phyloP scores from a whole-genome alignment of 2,888 invertebrate species.

The Masnerella sp. region DNA sequence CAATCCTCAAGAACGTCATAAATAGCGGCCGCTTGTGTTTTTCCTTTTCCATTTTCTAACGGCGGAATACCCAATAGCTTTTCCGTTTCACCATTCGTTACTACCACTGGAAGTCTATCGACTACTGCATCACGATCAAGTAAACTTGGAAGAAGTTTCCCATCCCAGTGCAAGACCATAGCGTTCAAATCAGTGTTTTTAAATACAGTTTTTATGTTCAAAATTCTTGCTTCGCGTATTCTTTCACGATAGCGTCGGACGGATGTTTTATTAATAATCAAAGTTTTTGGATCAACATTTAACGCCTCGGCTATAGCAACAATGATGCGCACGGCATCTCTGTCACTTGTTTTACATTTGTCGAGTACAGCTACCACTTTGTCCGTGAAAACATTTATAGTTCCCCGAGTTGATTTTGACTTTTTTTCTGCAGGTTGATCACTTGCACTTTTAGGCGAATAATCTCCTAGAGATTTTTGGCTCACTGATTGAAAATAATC shows the following conservation, averaged over 20 bases:
- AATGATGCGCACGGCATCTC: slow-evolving; percentile 12
- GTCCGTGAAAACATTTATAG: background rate
- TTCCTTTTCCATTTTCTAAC: slow-evolving; percentile 24
- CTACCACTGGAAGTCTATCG: slow-evolving; percentile 17
- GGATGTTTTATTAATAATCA: slow-evolving; percentile 16
- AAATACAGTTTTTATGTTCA: slow-evolving; percentile 2
- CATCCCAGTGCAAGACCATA: slow-evolving; percentile 34
- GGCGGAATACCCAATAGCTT: slow-evolving; percentile 27
- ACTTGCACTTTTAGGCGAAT: too few relatives aligned
- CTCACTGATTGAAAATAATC: background rate
- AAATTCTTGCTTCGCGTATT: background rate
- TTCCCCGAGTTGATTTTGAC: background rate
- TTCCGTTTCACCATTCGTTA: slow-evolving; percentile 8
- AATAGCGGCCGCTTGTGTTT: slow-evolving; percentile 30
- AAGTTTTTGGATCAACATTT: slow-evolving; percentile 8
- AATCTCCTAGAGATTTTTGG: too few relatives aligned
- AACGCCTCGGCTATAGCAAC: slow-evolving; percentile 8
- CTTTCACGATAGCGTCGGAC: slow-evolving; percentile 10
- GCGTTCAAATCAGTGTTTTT: slow-evolving; percentile 2
- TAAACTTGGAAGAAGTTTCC: slow-evolving; percentile 34
- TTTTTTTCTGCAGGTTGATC: too few relatives aligned
- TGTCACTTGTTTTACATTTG: slow-evolving; percentile 11
- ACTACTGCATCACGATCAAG: slow-evolving; percentile 11
- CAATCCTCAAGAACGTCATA: slow-evolving; percentile 7
- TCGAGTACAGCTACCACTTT: slow-evolving; percentile 7